Evolutionary conservation across 1,140 invertebrate species (phyloP), one percentile per base, ranked within the genome.

Genomic region (Drosophila sechellia): DNA sequence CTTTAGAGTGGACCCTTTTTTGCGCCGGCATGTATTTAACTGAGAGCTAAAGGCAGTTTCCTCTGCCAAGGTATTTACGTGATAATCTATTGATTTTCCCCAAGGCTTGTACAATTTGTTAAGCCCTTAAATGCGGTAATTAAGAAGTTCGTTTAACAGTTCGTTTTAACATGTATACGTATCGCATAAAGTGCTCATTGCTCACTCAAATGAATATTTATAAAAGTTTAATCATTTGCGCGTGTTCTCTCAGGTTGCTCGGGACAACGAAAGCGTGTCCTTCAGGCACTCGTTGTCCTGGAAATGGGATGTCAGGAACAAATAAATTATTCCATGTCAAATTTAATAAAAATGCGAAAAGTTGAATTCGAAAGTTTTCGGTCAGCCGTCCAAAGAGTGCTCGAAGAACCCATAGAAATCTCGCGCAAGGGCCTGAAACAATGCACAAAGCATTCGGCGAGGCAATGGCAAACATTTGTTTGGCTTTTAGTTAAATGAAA

Each of bases 401-500:
- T 31, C 31, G 2, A 12, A n/a, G 8, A 17, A 43, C 10, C 12
- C 17, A 13, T 3, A 1, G 1, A 31, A 31, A 31, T 31, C 31
- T 10, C 12, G 22, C 5, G 6, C 20, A 34, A 15, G 37, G 35
- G 35, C 13, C 22, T 11, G 31, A 73, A 81, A 70, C 48, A 81
- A 73, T 64, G 66, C 49, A 40, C 34, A 35, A 70, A 42, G 59
- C 20, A 57, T 65, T 56, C 15, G 42, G 10, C 31, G 25, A 46
- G 46, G 49, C 52, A 77, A 64, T 37, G 56, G 64, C 49, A 72
- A 76, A 85, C 79, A 87, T 79, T 86, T 83, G 75, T 77, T 70
- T 65, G 69, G 83, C 84, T 89, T 84, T 84, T 84, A 87, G 72
- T 79, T 87, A 84, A 84, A 87, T 87, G 63, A 83, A 87, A 80